phyloP scores from a whole-genome alignment of 1,140 invertebrate genomes.

The Melanaphis sacchari region DNA sequence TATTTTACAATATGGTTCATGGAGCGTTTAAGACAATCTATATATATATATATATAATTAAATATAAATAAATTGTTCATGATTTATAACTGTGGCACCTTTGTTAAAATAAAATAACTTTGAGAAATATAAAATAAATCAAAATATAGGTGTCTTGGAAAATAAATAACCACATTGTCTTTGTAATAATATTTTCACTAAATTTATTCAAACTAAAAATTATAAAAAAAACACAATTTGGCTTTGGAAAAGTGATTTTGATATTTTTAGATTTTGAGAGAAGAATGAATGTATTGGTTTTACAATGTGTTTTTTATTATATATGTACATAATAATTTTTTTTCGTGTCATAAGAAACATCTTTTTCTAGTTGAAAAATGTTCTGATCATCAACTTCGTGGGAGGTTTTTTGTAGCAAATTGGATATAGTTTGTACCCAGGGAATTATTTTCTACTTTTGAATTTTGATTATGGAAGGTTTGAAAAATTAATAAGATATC shows the following conservation, averaged over 20 bases:
- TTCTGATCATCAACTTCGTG: neutral
- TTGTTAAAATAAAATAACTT: slow-evolving; percentile 9
- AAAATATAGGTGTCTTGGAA: neutral
- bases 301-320: neutral
- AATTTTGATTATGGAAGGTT: neutral
- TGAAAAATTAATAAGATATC: neutral
- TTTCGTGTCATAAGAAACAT: neutral
- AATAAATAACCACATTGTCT: neutral
- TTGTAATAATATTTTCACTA: neutral
- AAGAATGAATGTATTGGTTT: neutral
- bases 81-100: neutral
- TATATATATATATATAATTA: neutral
- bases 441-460: too few relatives aligned
- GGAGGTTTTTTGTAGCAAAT: neutral
- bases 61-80: neutral
- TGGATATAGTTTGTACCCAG: neutral
- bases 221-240: neutral
- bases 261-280: neutral
- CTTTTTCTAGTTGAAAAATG: neutral
- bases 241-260: neutral
- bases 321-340: neutral
- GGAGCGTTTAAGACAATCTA: neutral
- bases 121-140: neutral
- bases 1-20: neutral
- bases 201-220: slow-evolving; percentile 1